Percentiles rank a stretch among this genome's conserved stretches.
phyloP scores from a whole-genome alignment of 2,113 vertebrate genomes.

The Strigops habroptila region DNA sequence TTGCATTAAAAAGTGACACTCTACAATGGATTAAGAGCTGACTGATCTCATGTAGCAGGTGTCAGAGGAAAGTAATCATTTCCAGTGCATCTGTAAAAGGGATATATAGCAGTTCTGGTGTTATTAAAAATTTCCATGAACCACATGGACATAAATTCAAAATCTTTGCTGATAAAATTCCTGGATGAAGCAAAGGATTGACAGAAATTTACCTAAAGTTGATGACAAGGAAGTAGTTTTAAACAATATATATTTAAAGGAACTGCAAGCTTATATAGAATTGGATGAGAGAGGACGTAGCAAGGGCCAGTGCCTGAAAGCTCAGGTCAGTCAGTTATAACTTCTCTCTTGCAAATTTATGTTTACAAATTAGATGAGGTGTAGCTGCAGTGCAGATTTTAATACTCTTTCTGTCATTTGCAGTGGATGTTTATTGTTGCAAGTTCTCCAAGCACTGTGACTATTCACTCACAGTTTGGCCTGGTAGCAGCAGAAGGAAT shows the following conservation, averaged over 20 bases:
- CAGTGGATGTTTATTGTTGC: not conserved
- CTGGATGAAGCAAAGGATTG: not conserved
- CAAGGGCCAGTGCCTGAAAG: not conserved
- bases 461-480: not conserved
- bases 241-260: not conserved
- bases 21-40: not conserved
- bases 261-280: not conserved
- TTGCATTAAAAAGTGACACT: conserved; percentile 25
- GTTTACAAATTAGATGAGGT: not conserved
- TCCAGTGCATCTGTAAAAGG: not conserved
- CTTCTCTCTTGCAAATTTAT: not conserved
- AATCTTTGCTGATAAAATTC: not conserved
- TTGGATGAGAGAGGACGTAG: not conserved
- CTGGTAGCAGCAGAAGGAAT: not conserved
- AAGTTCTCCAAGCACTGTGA: not conserved
- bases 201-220: not conserved
- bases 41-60: not conserved
- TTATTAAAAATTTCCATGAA: not conserved
- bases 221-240: not conserved
- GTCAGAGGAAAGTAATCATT: not conserved
- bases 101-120: not conserved
- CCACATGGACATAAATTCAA: not conserved
- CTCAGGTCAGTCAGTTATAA: not conserved
- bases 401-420: not conserved
- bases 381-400: not conserved